Base-by-base conservation (phyloP, 2,888 invertebrate genomes). In the Ophion ventricosus region DNA sequence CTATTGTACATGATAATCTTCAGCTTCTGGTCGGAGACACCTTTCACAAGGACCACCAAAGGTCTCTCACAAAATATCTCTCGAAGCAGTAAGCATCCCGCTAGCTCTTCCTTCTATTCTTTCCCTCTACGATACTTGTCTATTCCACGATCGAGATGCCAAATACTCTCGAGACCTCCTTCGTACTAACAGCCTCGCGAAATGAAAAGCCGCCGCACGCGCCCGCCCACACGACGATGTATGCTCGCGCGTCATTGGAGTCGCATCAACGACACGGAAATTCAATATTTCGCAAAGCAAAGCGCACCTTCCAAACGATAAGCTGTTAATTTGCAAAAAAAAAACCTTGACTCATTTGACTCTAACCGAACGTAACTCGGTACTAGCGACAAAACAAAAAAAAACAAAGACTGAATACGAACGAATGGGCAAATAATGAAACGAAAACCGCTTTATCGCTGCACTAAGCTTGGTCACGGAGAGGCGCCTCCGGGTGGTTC, bases 151-250 rank as follows among this genome's bases (percentile, higher is more conserved):
- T 86, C 73, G 25, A 61, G 49, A 76, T 61, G 72, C 73, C 66
- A 57, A 43, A 66, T 43, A 73, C 64, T 83, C 59, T 66, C 20
- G 29, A 61, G 57, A 49, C 61, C 57, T n/a, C 77, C 80, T 74
- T 83, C 73, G 57, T 84, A 87, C 89, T 89, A 89, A 88, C 87
- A 86, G 83, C 87, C 87, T 88, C 80, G 84, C 85, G 85, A 86
- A 86, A 84, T 85, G 85, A 86, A 85, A 87, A 89, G 88, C 88
- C 90, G 92, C 91, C 92, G 92, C 91, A 93, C 92, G 91, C 91
- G 92, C 92, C 92, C 92, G 92, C 91, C 92, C 92, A 92, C 92
- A 92, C 91, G 90, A 90, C 90, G 87, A 90, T 66, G 40, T 57
- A 69, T 56, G 25, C 67, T 59, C 66, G 56, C 82, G 56, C 81